phyloP scores from a whole-genome alignment of 2,113 vertebrate genomes.

The Nothoprocta pentlandii region DNA sequence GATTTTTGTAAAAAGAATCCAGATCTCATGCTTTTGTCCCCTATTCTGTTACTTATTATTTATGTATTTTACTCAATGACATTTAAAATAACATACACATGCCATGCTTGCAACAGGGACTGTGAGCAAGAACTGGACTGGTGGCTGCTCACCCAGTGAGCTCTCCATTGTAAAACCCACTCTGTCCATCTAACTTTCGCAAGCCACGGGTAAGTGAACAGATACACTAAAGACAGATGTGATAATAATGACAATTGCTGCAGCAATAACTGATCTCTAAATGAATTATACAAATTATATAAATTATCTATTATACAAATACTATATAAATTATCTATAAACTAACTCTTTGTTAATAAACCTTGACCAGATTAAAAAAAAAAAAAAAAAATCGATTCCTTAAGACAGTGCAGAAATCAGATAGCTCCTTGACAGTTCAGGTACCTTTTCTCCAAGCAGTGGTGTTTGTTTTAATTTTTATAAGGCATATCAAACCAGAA shows the following conservation, averaged over 20 bases:
- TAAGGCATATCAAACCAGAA: background rate
- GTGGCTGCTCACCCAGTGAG: background rate
- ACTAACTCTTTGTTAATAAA: background rate
- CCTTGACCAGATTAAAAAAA: background rate
- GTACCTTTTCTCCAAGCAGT: background rate
- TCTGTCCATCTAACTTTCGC: background rate
- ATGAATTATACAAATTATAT: background rate
- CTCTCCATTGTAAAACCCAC: background rate
- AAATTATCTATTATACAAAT: background rate
- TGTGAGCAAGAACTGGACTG: background rate
- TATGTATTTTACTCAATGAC: background rate
- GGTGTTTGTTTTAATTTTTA: background rate
- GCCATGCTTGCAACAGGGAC: background rate
- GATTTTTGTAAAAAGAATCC: background rate
- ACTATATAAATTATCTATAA: background rate
- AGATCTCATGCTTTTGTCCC: background rate
- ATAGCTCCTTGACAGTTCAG: background rate
- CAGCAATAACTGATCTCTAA: background rate
- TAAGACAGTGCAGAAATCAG: background rate
- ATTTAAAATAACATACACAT: background rate
- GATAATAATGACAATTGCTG: background rate
- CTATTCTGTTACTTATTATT: background rate
- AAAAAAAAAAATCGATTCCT: background rate
- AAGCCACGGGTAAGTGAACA: background rate
- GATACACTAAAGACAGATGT: background rate